Percentiles rank a stretch among this genome's conserved stretches.
These are phyloP conservation scores for human DNA, from an alignment of 2,113 vertebrate species.

Conservation along the genomic window DNA sequence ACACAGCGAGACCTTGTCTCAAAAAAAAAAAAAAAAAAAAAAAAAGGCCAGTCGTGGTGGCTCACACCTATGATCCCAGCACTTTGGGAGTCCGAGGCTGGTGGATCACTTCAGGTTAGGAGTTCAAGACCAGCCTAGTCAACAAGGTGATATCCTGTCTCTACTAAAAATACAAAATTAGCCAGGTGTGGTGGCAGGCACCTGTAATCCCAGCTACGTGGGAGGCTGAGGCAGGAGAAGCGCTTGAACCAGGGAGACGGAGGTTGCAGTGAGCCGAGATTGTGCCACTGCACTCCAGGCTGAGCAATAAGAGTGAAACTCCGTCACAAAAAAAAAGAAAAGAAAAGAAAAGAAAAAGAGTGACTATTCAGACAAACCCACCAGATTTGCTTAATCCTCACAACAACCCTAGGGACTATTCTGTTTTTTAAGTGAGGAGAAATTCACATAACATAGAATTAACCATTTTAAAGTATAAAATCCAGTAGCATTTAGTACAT, in stretches of 20 bases:
- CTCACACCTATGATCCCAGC: neutral
- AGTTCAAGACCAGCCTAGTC: neutral
- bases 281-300: too few relatives aligned
- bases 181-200: neutral
- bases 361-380: neutral
- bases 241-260: neutral
- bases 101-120: neutral
- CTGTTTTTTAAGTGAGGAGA: slow-evolving; percentile 27
- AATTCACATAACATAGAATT: neutral
- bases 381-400: neutral
- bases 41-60: rapidly evolving
- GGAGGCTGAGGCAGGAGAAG: neutral
- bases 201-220: neutral
- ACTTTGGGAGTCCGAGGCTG: neutral
- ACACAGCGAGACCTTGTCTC: too few relatives aligned
- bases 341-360: neutral
- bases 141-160: neutral
- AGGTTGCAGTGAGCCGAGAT: too few relatives aligned
- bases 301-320: too few relatives aligned
- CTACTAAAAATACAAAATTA: neutral
- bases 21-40: too few relatives aligned
- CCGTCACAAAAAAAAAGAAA: too few relatives aligned
- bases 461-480: neutral
- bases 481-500: neutral
- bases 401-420: neutral